Base-by-base conservation (phyloP, 2,797 vertebrate genomes). In the Oryzias dopingdopingensis region DNA sequence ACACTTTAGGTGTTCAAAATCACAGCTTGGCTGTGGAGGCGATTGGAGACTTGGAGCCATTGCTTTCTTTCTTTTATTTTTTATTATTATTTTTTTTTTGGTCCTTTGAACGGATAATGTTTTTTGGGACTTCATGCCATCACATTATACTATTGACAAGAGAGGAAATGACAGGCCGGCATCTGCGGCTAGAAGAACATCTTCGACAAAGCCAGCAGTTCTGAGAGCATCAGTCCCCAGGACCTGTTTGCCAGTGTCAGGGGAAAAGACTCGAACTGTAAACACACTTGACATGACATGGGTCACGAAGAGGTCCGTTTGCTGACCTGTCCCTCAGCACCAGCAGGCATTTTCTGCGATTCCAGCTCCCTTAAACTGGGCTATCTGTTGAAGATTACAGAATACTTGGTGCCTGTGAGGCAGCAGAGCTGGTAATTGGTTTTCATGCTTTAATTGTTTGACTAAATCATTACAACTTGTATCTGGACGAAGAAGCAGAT, bases 1-100 rank as follows among this genome's bases (percentile, higher is more conserved):
- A 37, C 32, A 81, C 76, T 79, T 68, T 66, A 60, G 74, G 81
- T 82, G 76, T 66, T 74, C 62, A 80, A 81, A 74, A 77, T 79
- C 76, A 73, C 78, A 77, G 76, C 65, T 77, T 67, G 74, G 55
- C 32, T 52, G 56, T 51, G 76, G 70, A 76, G 70, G 62, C 37
- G 77, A 51, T n/a, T 47, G 67, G 56, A 67, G 73, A 79, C 6
- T 10, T 37, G 12, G 12, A 37, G 32, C 10, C 2, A 37, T 37
- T 22, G 20, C 20, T 22, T 22, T 22, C 20, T 22, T 22, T 22
- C 3, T 22, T 22, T 22, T 18, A 18, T 18, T 18, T 18, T 18
- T 18, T 18, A 18, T 18, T 18, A 18, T 18, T 18, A 18, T 37
- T 37, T 37, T 10, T 32, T 32, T 32, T 37, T 37, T 37, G 32